These are phyloP conservation scores for Rhynchomys soricoides DNA, from an alignment of 2,113 vertebrate genomes.

Conservation along the genomic window DNA sequence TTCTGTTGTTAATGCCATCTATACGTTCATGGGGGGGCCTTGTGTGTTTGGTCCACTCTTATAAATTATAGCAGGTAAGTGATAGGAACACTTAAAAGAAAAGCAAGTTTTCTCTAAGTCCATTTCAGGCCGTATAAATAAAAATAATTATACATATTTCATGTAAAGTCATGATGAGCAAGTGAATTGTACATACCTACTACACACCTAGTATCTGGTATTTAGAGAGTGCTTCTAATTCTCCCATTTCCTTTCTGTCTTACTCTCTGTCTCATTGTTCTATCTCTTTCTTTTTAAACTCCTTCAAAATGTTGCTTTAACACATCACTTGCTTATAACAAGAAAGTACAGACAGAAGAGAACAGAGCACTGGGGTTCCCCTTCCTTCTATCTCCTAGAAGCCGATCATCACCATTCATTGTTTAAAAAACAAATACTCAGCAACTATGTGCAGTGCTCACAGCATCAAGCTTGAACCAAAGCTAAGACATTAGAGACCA, in stretches of 20 bases:
- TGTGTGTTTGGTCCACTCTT: slow-evolving; percentile 39
- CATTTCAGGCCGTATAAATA: slow-evolving; percentile 11
- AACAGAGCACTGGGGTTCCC: not conserved
- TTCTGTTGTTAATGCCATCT: not conserved
- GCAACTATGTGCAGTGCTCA: too few relatives aligned
- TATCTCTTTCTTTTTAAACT: not conserved
- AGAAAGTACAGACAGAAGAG: not conserved
- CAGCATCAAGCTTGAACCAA: not conserved
- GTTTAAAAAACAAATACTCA: not conserved
- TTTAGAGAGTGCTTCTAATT: not conserved
- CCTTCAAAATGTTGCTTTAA: slow-evolving; percentile 29
- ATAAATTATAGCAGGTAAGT: not conserved
- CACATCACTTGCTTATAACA: not conserved
- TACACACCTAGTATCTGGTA: not conserved
- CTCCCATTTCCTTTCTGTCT: not conserved
- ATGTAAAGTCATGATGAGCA: not conserved
- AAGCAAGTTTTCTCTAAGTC: slow-evolving; percentile 14
- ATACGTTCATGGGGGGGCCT: not conserved
- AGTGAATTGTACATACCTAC: not conserved
- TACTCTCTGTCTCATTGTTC: not conserved
- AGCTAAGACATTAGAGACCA: not conserved
- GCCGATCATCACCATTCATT: not conserved
- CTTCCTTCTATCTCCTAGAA: not conserved
- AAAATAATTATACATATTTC: not conserved
- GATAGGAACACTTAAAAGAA: not conserved